Conservation (phyloP, 2,888 invertebrate species). For the Teleogryllus oceanicus region DNA sequence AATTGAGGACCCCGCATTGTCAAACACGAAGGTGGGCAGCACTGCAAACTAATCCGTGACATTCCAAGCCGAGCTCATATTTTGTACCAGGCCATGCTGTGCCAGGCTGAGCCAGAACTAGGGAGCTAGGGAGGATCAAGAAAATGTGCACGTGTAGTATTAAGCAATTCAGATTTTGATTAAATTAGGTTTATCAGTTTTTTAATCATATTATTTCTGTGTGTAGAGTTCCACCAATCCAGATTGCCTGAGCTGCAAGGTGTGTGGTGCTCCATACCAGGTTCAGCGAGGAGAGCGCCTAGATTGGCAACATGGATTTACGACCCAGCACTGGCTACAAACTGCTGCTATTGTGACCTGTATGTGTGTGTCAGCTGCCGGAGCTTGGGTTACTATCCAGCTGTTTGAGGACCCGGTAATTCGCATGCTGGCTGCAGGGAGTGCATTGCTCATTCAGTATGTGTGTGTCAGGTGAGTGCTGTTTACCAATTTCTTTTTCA, state of each 20-base stretch:
- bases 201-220: conserved; percentile 29
- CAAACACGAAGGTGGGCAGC: too few relatives aligned
- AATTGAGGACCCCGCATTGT: too few relatives aligned
- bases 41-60: too few relatives aligned
- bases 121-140: too few relatives aligned
- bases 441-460: conserved; percentile 77
- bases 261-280: conserved; percentile 79
- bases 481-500: too few relatives aligned
- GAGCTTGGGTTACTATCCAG: conserved; percentile 76
- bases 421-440: conserved; percentile 75
- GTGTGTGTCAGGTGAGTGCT: conserved; percentile 68
- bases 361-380: conserved; percentile 73
- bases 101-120: too few relatives aligned
- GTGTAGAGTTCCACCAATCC: conserved; percentile 63
- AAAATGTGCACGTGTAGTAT: too few relatives aligned
- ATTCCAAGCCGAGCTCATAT: too few relatives aligned
- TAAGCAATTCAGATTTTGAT: not conserved
- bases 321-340: conserved; percentile 78
- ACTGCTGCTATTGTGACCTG: conserved; percentile 73
- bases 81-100: too few relatives aligned
- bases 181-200: not conserved
- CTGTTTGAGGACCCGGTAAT: conserved; percentile 72
- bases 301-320: conserved; percentile 81
- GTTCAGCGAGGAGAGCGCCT: conserved; percentile 47
- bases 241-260: conserved; percentile 72